Evolutionary conservation across 2,797 vertebrate genomes (phyloP), one percentile per base, ranked within the genome.

Genomic region (Mormyrus proboscirostris): DNA sequence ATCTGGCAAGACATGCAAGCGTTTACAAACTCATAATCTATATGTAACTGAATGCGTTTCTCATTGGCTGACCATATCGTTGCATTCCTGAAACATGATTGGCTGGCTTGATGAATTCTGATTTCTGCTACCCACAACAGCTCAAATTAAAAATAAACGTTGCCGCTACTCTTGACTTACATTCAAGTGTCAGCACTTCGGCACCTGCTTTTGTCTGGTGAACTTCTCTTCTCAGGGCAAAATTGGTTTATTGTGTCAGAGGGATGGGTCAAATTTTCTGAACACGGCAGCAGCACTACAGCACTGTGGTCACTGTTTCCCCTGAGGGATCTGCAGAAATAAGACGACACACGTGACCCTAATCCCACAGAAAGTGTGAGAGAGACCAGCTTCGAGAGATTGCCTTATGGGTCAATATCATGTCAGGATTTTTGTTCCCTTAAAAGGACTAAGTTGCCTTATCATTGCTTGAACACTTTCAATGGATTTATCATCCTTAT

Each of bases 401-500:
- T 82, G 76, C 76, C 38, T 79, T 79, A 82, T 82, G 76, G 76
- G 38, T 44, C 38, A 82, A 82, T n/a, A 47, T 82, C 76, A 47
- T 82, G 76, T 47, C 76, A 82, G 41, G 16, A 82, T 82, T 47
- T 22, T 47, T 82, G 76, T 82, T 82, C 76, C 6, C 16, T 22
- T 82, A 82, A 82, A 82, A 82, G 76, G 76, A n/a, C 38, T 47
- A 82, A 82, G 38, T 82, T 82, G 76, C 41, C 19, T 82, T 82
- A 82, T 82, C 76, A 82, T 82, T 47, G 41, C 41, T 47, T 47
- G 76, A 44, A 82, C 41, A 22, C 76, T 82, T 47, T 82, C 76
- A 44, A n/a, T 82, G 41, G 76, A 76, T 76, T 76, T 76, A 76
- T 76, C 69, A 41, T 76, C 69, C 33, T 41, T 76, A 19, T 41